These are phyloP conservation scores for Taxidea taxus DNA, from an alignment of 2,113 vertebrate genomes.

Conservation along the genomic window DNA sequence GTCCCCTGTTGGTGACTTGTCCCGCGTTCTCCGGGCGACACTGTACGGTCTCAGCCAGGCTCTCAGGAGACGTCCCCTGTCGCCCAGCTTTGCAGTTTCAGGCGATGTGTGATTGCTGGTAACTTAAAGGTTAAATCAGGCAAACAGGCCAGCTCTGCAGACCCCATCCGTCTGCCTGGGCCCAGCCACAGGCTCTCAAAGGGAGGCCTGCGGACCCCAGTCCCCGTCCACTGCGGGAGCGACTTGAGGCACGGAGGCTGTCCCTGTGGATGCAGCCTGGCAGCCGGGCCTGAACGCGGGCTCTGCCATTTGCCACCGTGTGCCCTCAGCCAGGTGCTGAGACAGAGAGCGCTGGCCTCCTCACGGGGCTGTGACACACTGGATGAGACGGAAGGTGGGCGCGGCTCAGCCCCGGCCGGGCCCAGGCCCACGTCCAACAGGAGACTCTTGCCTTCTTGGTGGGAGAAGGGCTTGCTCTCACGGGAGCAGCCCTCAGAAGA, in stretches of 20 bases:
- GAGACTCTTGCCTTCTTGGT: no score
- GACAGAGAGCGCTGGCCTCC: no score
- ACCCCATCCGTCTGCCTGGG: accelerated
- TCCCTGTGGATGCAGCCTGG: not conserved
- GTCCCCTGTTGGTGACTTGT: not conserved
- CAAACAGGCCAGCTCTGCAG: accelerated
- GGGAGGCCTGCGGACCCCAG: not conserved
- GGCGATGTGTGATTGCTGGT: accelerated
- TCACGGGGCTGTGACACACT: accelerated
- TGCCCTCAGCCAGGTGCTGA: not conserved
- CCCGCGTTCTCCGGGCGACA: accelerated
- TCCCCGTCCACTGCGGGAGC: accelerated
- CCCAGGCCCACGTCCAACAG: accelerated
- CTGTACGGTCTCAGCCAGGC: accelerated
- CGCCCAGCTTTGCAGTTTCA: accelerated
- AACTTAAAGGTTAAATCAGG: accelerated
- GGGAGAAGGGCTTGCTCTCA: accelerated
- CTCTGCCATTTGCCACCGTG: no score
- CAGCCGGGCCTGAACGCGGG: not conserved
- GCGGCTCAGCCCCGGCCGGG: accelerated
- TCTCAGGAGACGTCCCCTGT: accelerated
- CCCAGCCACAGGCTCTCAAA: accelerated
- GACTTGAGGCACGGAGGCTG: accelerated
- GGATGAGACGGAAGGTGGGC: accelerated
- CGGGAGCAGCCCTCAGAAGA: accelerated